A percentile compares a stretch with the other conserved stretches of the same genome.
Conservation (phyloP, 2,888 invertebrate species). For the Octodonta nipae region DNA sequence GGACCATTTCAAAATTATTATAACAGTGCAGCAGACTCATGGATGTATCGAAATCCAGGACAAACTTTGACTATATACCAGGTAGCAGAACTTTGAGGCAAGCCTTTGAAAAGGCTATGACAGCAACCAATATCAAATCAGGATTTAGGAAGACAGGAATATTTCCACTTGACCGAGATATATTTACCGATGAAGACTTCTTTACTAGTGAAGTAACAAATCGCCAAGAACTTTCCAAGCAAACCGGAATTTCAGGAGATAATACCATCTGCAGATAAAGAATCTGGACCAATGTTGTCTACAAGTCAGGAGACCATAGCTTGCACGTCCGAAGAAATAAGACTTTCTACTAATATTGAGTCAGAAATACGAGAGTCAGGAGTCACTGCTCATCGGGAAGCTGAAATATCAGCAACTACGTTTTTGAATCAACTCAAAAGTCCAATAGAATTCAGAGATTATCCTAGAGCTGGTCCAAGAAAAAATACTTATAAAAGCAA, state of each 20-base stretch:
- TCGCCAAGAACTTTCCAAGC: background rate
- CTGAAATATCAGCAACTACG: too few species aligned
- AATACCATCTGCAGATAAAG: too few species aligned
- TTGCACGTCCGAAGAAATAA: too few species aligned
- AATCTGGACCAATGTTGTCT: too few species aligned
- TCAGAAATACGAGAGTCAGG: too few species aligned
- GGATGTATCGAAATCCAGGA: background rate
- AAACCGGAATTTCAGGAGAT: too few species aligned
- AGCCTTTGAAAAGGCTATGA: background rate
- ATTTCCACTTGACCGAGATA: slow-evolving; percentile 2
- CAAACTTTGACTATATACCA: background rate
- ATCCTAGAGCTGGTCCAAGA: background rate
- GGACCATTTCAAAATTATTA: slow-evolving; percentile 29
- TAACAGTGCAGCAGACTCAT: slow-evolving; percentile 18
- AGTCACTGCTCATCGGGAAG: too few species aligned
- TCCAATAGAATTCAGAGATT: background rate
- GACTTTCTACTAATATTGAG: too few species aligned
- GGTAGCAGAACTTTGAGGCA: background rate
- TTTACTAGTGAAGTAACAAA: slow-evolving; percentile 1
- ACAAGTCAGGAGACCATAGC: too few species aligned
- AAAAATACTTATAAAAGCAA: background rate
- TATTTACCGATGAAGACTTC: slow-evolving; percentile 3
- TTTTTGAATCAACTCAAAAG: background rate
- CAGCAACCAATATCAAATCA: background rate
- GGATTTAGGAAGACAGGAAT: slow-evolving; percentile 4